phyloP scores from a whole-genome alignment of 2,888 invertebrate species.

The Macrophya alboannulata region DNA sequence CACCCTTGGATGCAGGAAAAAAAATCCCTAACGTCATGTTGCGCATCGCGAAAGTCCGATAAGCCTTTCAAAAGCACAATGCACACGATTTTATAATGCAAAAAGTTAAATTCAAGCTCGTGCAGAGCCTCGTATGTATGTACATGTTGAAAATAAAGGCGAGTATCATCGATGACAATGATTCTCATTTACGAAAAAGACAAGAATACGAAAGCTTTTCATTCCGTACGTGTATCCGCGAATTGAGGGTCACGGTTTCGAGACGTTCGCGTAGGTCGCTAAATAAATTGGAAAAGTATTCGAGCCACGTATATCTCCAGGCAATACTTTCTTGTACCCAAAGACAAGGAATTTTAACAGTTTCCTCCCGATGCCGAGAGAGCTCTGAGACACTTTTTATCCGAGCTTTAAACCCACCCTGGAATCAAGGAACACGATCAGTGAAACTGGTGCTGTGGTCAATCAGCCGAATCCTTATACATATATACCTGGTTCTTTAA shows the following conservation, averaged over 20 bases:
- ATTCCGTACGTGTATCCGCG: background rate
- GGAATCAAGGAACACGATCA: background rate
- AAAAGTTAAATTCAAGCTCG: background rate
- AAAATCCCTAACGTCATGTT: background rate
- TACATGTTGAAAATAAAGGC: background rate
- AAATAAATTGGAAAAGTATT: slow-evolving; percentile 64
- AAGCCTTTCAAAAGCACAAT: background rate
- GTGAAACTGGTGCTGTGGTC: background rate
- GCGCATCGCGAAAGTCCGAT: background rate
- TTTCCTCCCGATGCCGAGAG: slow-evolving; percentile 62
- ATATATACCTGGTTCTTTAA: slow-evolving; percentile 4
- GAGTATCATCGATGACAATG: background rate
- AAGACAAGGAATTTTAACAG: slow-evolving; percentile 72
- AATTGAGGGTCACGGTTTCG: background rate
- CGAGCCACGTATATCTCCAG: slow-evolving; percentile 70
- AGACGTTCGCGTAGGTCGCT: background rate
- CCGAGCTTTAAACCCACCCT: background rate
- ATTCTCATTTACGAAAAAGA: background rate
- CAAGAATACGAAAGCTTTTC: slow-evolving; percentile 3
- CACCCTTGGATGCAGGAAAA: background rate
- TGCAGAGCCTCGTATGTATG: no score
- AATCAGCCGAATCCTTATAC: slow-evolving; percentile 1
- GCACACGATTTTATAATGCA: background rate
- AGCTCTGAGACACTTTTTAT: background rate
- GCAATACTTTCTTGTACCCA: slow-evolving; percentile 70